phyloP scores from a whole-genome alignment of 2,113 vertebrate species.

The Motacilla tschutschensis region DNA sequence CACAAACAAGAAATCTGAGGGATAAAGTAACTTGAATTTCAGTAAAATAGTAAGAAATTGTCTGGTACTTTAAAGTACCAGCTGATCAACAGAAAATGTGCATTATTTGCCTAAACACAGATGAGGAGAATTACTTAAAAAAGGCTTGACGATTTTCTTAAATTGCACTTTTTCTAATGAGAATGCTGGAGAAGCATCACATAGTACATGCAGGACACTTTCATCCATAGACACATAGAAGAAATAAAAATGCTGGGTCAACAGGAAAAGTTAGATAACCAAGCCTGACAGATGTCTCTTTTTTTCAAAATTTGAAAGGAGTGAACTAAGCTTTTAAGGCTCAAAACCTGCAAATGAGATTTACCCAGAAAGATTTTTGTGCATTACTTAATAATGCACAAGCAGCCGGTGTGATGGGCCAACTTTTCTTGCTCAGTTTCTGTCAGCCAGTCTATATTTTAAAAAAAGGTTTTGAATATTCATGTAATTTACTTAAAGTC shows the following conservation, averaged over 20 bases:
- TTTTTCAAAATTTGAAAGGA: not conserved
- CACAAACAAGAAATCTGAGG: not conserved
- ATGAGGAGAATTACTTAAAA: not conserved
- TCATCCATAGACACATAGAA: not conserved
- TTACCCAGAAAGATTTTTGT: not conserved
- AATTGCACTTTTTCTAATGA: not conserved
- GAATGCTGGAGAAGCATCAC: not conserved
- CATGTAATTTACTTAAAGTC: not conserved
- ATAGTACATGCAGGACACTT: not conserved
- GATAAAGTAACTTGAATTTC: not conserved
- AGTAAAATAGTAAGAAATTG: slow-evolving; percentile 13
- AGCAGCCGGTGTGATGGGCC: not conserved
- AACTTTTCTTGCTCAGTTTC: not conserved
- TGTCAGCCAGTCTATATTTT: not conserved
- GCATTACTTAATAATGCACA: not conserved
- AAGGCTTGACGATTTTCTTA: not conserved
- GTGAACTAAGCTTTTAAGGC: not conserved
- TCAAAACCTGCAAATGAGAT: not conserved
- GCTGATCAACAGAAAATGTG: not conserved
- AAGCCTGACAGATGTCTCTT: not conserved
- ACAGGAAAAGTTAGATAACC: not conserved
- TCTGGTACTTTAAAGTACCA: not conserved
- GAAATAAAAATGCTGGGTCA: not conserved
- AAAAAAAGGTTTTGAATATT: not conserved
- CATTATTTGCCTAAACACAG: not conserved